Conservation (phyloP, 2,113 vertebrate genomes). For the Platichthys flesus region DNA sequence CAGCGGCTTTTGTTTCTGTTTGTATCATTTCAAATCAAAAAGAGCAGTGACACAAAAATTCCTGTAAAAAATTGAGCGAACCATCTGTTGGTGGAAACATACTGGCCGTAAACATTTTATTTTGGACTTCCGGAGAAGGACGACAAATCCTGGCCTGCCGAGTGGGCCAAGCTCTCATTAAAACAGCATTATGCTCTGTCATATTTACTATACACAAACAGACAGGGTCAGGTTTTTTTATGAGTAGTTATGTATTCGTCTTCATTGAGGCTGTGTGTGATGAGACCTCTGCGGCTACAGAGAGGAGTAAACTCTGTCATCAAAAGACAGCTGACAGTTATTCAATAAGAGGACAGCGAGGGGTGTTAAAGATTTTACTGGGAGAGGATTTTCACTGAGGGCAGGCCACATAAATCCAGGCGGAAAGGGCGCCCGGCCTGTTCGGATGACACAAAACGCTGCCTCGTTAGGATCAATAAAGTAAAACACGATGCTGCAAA, state of each 20-base stretch:
- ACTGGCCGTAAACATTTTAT: constrained; percentile 21
- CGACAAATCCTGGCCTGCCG: background rate
- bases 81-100: constrained; percentile 42
- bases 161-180: constrained; percentile 34
- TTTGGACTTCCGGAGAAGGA: constrained; percentile 27
- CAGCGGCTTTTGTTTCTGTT: constrained; percentile 5
- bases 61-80: constrained; percentile 6
- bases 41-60: constrained; percentile 5
- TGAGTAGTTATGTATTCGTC: constrained; percentile 45
- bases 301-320: constrained; percentile 68
- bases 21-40: constrained; percentile 9
- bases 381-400: constrained; percentile 73
- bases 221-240: constrained; percentile 3
- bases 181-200: constrained; percentile 48
- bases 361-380: constrained; percentile 77
- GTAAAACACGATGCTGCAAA: constrained; percentile 74
- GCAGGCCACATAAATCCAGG: constrained; percentile 74
- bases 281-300: constrained; percentile 51
- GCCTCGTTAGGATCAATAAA: constrained; percentile 81
- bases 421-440: constrained; percentile 61
- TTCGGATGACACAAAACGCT: constrained; percentile 72
- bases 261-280: constrained; percentile 34
- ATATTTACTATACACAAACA: constrained; percentile 26
- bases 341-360: constrained; percentile 71
- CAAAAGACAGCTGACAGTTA: constrained; percentile 76